A percentile compares a stretch with the other conserved stretches of the same genome.
phyloP scores from a whole-genome alignment of 2,113 vertebrate species.

The Rhea americana region DNA sequence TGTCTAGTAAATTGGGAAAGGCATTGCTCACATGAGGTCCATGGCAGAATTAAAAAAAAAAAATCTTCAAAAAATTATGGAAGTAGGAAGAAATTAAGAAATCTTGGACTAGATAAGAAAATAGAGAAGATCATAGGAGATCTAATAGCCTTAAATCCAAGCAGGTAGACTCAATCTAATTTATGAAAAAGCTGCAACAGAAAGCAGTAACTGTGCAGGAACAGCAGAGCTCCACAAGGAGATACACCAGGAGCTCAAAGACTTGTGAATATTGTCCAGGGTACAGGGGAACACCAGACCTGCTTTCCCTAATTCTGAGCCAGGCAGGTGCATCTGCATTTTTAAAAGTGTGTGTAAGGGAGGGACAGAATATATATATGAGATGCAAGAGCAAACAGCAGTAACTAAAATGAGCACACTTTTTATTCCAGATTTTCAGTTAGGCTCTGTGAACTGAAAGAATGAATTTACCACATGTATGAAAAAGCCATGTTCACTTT shows the following conservation, averaged over 20 bases:
- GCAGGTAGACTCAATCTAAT: not conserved
- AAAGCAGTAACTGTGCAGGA: not conserved
- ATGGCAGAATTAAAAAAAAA: not conserved
- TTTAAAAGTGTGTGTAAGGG: not conserved
- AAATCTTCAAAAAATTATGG: not conserved
- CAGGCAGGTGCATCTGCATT: not conserved
- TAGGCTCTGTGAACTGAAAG: not conserved
- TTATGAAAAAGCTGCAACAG: not conserved
- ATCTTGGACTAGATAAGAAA: constrained; percentile 2
- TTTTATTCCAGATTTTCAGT: not conserved
- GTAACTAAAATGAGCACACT: not conserved
- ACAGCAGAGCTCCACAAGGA: not conserved
- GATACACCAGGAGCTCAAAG: not conserved
- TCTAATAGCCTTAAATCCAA: not conserved
- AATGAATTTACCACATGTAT: not conserved
- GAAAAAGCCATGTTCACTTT: not conserved
- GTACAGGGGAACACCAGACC: not conserved
- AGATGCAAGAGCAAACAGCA: not conserved
- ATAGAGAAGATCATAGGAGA: not conserved
- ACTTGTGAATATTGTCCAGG: not conserved
- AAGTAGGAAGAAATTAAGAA: constrained; percentile 7
- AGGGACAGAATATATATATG: fast-evolving
- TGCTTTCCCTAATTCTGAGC: not conserved
- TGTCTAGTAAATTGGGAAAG: not conserved
- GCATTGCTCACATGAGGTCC: not conserved